Conservation (phyloP, 2,888 invertebrate genomes). For the Dryadula phaetusa region DNA sequence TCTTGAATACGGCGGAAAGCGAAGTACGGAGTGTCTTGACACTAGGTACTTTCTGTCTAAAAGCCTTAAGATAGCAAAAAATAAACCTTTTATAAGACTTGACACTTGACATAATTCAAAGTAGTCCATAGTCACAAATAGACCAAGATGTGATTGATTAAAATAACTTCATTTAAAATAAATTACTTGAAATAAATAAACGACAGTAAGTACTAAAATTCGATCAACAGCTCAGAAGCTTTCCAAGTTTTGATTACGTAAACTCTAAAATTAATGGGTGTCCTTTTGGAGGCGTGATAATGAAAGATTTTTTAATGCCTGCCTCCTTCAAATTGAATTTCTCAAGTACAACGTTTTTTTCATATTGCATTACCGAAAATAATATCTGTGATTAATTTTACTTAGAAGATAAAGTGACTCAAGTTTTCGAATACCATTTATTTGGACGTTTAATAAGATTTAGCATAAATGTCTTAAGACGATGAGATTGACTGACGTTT, state of each 20-base stretch:
- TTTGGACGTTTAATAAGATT: conserved; percentile 17
- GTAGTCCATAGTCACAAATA: no score
- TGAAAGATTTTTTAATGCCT: conserved; percentile 69
- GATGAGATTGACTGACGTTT: not conserved
- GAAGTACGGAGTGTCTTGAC: no score
- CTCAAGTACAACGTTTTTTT: conserved; percentile 56
- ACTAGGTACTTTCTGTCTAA: no score
- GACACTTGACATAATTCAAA: no score
- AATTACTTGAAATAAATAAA: no score
- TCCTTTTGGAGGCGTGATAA: conserved; percentile 58
- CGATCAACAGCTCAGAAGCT: conserved; percentile 30
- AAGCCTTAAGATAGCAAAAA: no score
- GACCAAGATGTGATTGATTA: no score
- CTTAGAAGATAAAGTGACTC: conserved; percentile 29
- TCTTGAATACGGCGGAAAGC: no score
- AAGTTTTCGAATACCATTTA: conserved; percentile 34
- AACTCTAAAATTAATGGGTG: conserved; percentile 69
- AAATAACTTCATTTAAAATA: no score
- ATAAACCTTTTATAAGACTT: no score
- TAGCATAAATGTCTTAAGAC: conserved; percentile 4
- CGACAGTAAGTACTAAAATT: not conserved
- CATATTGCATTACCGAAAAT: conserved; percentile 52
- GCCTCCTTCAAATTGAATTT: conserved; percentile 67
- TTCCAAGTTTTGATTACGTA: conserved; percentile 64
- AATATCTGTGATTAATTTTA: conserved; percentile 50